Conservation (phyloP, 2,888 invertebrate species). For the Melanophora roralis region DNA sequence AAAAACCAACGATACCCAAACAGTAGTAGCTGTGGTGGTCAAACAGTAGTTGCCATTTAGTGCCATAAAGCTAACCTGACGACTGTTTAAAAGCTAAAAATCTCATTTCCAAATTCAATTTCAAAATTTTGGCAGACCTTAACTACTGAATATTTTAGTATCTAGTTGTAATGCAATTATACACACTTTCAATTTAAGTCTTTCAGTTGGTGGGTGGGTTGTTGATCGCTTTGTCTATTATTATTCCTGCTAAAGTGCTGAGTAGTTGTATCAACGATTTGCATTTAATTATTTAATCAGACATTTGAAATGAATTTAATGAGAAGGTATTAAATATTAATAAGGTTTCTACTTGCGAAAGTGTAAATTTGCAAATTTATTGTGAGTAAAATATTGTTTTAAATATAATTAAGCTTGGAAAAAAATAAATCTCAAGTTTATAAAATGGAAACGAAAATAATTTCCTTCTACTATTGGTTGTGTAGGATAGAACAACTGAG, state of each 20-base stretch:
- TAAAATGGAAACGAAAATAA: no score
- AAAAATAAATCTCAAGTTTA: no score
- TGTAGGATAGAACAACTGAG: no score
- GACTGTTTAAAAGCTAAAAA: slow-evolving; percentile 19
- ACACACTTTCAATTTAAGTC: slow-evolving; percentile 46
- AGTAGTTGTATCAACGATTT: not conserved
- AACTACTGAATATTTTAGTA: not conserved
- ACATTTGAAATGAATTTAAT: slow-evolving; percentile 5
- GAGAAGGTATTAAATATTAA: not conserved
- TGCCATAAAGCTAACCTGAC: slow-evolving; percentile 56
- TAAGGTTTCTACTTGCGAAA: slow-evolving; percentile 5
- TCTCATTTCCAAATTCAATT: slow-evolving; percentile 2
- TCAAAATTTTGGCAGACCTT: slow-evolving; percentile 14
- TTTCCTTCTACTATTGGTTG: no score
- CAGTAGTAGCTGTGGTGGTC: slow-evolving; percentile 29
- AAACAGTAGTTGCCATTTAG: slow-evolving; percentile 54
- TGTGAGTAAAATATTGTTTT: not conserved
- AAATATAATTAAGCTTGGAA: not conserved
- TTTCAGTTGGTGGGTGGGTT: not conserved
- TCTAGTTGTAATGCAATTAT: slow-evolving; percentile 26
- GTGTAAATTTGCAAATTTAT: slow-evolving; percentile 26
- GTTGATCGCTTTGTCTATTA: slow-evolving; percentile 17
- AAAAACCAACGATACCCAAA: not conserved
- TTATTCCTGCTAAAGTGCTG: slow-evolving; percentile 18
- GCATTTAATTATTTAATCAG: not conserved